A percentile compares a stretch with the other conserved stretches of the same genome.
Conservation (phyloP, 2,113 vertebrate species). For the Butastur rufipennis region DNA sequence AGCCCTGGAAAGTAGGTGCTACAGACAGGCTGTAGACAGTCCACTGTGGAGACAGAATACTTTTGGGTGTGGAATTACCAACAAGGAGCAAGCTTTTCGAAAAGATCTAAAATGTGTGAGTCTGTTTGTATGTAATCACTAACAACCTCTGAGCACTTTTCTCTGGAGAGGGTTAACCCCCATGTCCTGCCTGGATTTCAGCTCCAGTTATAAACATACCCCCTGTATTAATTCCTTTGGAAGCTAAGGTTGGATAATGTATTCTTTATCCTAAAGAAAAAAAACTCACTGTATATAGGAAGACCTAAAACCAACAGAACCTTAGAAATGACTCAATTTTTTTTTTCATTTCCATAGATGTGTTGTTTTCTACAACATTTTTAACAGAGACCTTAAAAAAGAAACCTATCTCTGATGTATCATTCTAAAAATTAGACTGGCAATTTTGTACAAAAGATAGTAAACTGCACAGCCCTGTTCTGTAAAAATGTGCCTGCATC, state of each 20-base stretch:
- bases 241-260: neutral
- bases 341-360: neutral
- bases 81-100: neutral
- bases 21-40: neutral
- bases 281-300: accelerated
- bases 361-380: neutral
- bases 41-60: neutral
- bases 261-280: neutral
- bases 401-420: neutral
- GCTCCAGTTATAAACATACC: neutral
- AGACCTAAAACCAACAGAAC: neutral
- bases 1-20: neutral
- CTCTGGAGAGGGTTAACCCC: neutral
- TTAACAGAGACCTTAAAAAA: neutral
- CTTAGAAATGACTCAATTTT: neutral
- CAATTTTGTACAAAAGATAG: neutral
- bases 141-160: neutral
- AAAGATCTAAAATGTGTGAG: neutral
- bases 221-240: neutral
- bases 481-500: neutral
- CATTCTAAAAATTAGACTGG: neutral
- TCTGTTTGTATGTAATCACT: neutral
- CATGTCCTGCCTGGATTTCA: neutral
- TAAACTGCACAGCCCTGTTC: neutral
- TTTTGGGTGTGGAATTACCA: neutral